phyloP scores from a whole-genome alignment of 1,140 invertebrate genomes.

The Tetragonula clypearis region DNA sequence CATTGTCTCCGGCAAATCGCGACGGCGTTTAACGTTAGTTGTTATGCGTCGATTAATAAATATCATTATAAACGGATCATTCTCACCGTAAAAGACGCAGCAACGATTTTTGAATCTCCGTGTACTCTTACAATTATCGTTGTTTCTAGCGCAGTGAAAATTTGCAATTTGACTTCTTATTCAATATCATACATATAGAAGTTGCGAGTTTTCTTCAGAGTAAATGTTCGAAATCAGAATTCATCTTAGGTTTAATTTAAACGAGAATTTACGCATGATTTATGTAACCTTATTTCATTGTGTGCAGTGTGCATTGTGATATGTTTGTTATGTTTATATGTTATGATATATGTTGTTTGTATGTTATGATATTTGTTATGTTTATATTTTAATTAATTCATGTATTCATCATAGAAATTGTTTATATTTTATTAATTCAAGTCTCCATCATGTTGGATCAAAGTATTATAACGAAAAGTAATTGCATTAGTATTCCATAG shows the following conservation, averaged over 20 bases:
- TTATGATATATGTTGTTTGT: no score
- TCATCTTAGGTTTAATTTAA: background rate
- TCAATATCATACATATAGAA: background rate
- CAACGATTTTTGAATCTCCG: background rate
- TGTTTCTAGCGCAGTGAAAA: background rate
- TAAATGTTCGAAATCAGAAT: slow-evolving; percentile 4
- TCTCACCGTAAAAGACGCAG: background rate
- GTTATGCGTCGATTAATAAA: slow-evolving; percentile 25
- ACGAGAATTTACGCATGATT: background rate
- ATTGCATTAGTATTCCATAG: no score
- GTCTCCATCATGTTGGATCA: no score
- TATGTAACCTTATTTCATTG: background rate
- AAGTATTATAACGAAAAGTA: no score
- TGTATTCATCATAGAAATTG: no score
- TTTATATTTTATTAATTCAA: no score
- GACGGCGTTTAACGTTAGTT: slow-evolving; percentile 20
- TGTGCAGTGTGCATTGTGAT: no score
- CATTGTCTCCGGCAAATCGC: slow-evolving; percentile 26
- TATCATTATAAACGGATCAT: background rate
- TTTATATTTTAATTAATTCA: no score
- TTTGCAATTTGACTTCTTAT: background rate
- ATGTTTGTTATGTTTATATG: no score
- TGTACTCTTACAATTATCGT: background rate
- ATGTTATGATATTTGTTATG: no score
- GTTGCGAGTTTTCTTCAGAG: background rate